Evolutionary conservation across 2,888 invertebrate genomes (phyloP).

Genomic region (Gandaritis pyraliata): DNA sequence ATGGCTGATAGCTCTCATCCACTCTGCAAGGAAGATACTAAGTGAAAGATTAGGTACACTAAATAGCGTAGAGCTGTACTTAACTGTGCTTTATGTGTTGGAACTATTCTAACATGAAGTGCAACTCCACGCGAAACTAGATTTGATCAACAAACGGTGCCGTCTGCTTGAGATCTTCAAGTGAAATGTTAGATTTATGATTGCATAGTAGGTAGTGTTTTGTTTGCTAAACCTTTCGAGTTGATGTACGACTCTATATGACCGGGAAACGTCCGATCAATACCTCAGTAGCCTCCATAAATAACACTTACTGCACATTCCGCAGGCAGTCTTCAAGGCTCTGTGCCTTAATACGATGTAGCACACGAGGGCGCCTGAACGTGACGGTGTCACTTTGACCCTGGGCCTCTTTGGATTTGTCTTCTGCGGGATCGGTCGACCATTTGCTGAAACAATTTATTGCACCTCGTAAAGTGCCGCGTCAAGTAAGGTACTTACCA

Average conservation of each 20-base stretch:
- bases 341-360: constrained; percentile 48
- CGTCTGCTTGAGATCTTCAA: too few relatives aligned
- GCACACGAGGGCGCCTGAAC: constrained; percentile 47
- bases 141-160: too few relatives aligned
- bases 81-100: too few relatives aligned
- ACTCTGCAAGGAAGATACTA: constrained; percentile 41
- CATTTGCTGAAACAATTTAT: constrained; percentile 48
- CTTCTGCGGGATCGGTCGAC: constrained; percentile 45
- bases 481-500: constrained; percentile 30
- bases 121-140: too few relatives aligned
- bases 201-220: background rate
- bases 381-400: constrained; percentile 55
- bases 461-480: constrained; percentile 17
- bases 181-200: background rate
- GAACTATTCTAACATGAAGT: too few relatives aligned
- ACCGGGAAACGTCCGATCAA: constrained; percentile 6
- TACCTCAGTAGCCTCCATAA: constrained; percentile 10
- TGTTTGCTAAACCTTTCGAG: background rate
- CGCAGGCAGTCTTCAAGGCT: constrained; percentile 52
- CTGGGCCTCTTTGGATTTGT: constrained; percentile 23
- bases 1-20: constrained; percentile 45
- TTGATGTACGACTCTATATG: background rate
- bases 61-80: background rate
- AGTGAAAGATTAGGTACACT: background rate
- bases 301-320: constrained; percentile 48